These are phyloP conservation scores for Gyrodactylus salaris DNA, from an alignment of 1,140 invertebrate genomes.

Conservation along the genomic window DNA sequence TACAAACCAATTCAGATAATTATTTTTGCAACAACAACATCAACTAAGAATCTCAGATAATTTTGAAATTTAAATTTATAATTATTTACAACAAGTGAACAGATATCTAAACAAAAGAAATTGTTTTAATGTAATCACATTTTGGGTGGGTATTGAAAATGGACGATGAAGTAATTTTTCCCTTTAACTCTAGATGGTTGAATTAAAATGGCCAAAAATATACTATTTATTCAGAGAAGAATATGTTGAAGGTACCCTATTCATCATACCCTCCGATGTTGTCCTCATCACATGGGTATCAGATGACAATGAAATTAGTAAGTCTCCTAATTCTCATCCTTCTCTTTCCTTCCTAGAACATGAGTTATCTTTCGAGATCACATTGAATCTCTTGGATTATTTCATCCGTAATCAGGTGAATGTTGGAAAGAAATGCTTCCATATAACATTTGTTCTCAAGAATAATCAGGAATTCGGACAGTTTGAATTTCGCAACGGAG, in stretches of 20 bases:
- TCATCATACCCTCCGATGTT: not conserved
- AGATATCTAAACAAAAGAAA: too few species aligned
- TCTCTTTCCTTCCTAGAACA: not conserved
- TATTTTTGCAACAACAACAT: too few species aligned
- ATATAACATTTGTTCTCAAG: not conserved
- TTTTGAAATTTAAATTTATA: too few species aligned
- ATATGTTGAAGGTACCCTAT: not conserved
- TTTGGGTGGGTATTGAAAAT: not conserved
- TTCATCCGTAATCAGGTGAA: not conserved
- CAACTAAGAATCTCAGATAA: too few species aligned
- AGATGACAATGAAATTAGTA: not conserved
- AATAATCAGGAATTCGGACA: not conserved
- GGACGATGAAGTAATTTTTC: not conserved
- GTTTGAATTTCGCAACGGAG: not conserved
- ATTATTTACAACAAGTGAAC: too few species aligned
- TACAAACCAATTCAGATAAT: too few species aligned
- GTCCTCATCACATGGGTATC: not conserved
- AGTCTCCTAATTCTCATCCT: not conserved
- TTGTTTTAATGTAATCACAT: too few species aligned
- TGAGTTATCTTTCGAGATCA: not conserved
- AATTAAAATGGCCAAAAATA: not conserved
- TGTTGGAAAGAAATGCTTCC: not conserved
- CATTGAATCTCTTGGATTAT: not conserved
- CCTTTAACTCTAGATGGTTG: not conserved
- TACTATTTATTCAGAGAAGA: not conserved